phyloP scores from a whole-genome alignment of 2,113 vertebrate genomes.

The Anthoscopus minutus region DNA sequence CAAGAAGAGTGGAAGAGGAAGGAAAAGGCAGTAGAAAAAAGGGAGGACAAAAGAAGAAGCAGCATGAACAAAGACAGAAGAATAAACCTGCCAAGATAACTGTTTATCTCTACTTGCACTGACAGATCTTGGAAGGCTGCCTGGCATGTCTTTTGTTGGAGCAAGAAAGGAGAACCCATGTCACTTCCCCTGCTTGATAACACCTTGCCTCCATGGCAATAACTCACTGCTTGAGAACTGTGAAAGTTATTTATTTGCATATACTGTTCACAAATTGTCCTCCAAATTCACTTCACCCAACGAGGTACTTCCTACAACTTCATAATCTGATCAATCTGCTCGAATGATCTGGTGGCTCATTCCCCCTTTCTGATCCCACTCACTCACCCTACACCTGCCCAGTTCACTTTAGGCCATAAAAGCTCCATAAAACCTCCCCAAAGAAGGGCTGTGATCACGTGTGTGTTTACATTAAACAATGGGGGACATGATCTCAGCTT shows the following conservation, averaged over 20 bases:
- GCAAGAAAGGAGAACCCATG: not conserved
- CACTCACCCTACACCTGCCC: not conserved
- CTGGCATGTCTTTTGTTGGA: not conserved
- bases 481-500: not conserved
- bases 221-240: not conserved
- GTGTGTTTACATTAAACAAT: not conserved
- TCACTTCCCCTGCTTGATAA: not conserved
- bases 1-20: not conserved
- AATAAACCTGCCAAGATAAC: not conserved
- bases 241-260: not conserved
- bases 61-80: not conserved
- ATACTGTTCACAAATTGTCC: not conserved
- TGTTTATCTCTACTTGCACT: not conserved
- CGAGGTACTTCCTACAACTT: not conserved
- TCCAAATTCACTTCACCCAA: not conserved
- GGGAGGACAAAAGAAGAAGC: not conserved
- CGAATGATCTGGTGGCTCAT: accelerated
- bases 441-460: not conserved
- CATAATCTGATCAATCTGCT: not conserved
- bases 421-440: not conserved
- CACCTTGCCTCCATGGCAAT: not conserved
- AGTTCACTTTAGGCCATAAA: not conserved
- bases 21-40: not conserved
- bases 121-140: constrained; percentile 1
- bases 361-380: not conserved